Base-by-base conservation (phyloP, 1,140 invertebrate species). In the Prorops nasuta region DNA sequence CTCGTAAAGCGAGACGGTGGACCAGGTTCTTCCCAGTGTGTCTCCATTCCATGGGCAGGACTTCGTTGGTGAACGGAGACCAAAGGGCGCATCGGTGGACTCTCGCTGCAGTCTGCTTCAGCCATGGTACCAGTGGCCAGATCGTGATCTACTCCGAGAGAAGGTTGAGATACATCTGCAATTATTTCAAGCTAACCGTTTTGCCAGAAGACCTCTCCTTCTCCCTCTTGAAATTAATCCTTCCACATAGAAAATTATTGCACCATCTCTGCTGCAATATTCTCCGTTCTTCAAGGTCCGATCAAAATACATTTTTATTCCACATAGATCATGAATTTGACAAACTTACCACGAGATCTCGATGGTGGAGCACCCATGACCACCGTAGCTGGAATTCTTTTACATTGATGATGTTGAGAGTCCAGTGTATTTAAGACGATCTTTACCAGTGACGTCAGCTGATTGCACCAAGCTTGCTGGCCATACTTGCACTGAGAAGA, bases 391-490 rank as follows among this genome's bases (percentile, higher is more conserved):
- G 90, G 87, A 44, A 91, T 86, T 51, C 88, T 81, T 57, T 86
- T 84, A 68, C 92, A 94, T 36, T 87, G 84, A 81, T 93, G 93
- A 71, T 92, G 88, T 65, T 98, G 94, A 15, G 88, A 85, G 63
- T 96, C 90, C 37, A 98, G 71, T 0, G 94, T 97, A 69, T 96
- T 95, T 38, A 98, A 81, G n/a, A 98, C 89, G 58, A 98, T 92
- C 61, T 88, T 84, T 32, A 98, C 86, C 36, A 97, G 78, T 1
- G 86, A 82, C 50, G 91, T 86, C 3, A 96, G 82, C 61, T 92
- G 88, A 19, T 81, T 83, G 63, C 87, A 90, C 54, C 91, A 79
- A 0, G 89, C 84, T n/a, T 88, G 87, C 43, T 85, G 86, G 46
- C 85, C 89, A 69, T 97, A 98, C 59, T 95, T 90, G 72, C 97